phyloP scores from a whole-genome alignment of 1,140 invertebrate species.

The Micrasema longulum region DNA sequence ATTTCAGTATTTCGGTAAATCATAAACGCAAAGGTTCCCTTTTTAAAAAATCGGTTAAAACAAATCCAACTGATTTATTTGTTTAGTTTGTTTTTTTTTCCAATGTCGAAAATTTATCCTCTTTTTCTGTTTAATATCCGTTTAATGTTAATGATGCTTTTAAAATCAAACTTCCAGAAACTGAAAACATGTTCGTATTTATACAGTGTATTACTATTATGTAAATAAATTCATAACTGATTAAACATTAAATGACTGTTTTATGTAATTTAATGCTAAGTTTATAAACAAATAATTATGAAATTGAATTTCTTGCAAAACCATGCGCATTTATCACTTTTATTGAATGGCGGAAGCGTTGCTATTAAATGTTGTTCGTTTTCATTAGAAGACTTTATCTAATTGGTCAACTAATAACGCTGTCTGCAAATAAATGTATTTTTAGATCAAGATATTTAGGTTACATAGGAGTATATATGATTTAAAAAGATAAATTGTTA shows the following conservation, averaged over 20 bases:
- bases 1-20: too few species aligned
- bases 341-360: neutral
- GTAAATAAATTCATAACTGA: neutral
- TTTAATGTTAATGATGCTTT: neutral
- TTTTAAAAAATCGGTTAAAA: too few species aligned
- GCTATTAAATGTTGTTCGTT: conserved; percentile 7
- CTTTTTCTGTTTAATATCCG: neutral
- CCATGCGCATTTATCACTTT: conserved; percentile 4
- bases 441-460: too few species aligned
- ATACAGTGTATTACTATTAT: neutral
- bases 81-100: too few species aligned
- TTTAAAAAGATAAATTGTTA: too few species aligned
- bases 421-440: too few species aligned
- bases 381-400: conserved; percentile 22
- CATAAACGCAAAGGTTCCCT: too few species aligned
- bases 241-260: too few species aligned
- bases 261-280: neutral
- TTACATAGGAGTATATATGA: too few species aligned
- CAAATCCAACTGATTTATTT: too few species aligned
- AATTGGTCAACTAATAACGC: neutral
- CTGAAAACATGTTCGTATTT: neutral
- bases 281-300: neutral
- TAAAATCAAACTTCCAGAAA: neutral
- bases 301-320: neutral
- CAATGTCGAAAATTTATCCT: neutral